Evolutionary conservation across 2,797 vertebrate genomes (phyloP), one percentile per base, ranked within the genome.

Genomic region (Iguana delicatissima): DNA sequence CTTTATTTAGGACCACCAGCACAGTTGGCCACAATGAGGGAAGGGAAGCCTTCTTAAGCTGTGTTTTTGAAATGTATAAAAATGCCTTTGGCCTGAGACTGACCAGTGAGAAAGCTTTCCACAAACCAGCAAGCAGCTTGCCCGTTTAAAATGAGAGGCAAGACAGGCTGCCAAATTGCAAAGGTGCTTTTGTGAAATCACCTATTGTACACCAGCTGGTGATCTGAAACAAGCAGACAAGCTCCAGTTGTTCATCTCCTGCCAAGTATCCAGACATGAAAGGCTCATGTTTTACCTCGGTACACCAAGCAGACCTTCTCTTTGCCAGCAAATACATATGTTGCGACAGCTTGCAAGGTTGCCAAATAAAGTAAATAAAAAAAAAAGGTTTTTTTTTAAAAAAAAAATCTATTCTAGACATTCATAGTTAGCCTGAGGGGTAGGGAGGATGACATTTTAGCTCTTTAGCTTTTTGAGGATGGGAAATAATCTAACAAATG

Each of bases 141-240:
- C 80, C 90, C 91, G 84, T 88, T 92, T 91, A 93, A 93, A 46
- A 85, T 57, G 50, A 6, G 32, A 85, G 77, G 55, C 42, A 94
- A 93, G 90, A 80, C 84, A 93, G 35, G 35, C 22, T 91, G 59
- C 69, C 87, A 92, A 93, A 94, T n/a, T 90, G 88, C 80, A 85
- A 92, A 95, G 84, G 83, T 94, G 90, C 80, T 93, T 89, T 93
- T 90, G 91, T 92, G 92, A 94, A 89, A 89, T 87, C 89, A 91
- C 32, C 89, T 93, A 85, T 90, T 95, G 89, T 92, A 85, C 74
- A 64, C 81, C 84, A 93, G 87, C 76, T 80, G 88, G 22, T 0
- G 0, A 85, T 92, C 62, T 87, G 82, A 95, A 90, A 88, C 64
- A 85, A 91, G 52, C 64, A 90, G 67, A 87, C 73, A 92, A 90